phyloP scores from a whole-genome alignment of 2,797 vertebrate genomes.

The Squalus acanthias region DNA sequence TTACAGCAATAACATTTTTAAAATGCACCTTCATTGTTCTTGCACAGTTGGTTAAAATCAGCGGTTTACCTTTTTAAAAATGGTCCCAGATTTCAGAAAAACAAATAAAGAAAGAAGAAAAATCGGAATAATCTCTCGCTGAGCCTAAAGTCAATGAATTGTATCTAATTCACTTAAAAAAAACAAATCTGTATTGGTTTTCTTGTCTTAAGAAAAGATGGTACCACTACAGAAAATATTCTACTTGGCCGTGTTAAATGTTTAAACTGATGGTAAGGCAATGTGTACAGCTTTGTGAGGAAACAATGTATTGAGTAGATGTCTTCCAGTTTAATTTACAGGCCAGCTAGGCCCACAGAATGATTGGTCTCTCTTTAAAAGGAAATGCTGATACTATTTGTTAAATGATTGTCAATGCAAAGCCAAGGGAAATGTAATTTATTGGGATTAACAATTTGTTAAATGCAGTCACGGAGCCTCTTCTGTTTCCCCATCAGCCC shows the following conservation, averaged over 20 bases:
- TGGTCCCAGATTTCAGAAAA: background rate
- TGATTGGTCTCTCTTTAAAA: background rate
- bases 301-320: slow-evolving; percentile 26
- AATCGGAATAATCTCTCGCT: no score
- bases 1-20: background rate
- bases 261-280: background rate
- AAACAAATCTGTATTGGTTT: background rate
- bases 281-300: background rate
- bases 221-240: background rate
- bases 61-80: background rate
- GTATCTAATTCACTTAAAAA: background rate
- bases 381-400: background rate
- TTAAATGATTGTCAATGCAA: background rate
- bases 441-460: background rate
- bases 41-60: background rate
- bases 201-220: background rate
- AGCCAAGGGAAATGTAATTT: slow-evolving; percentile 20
- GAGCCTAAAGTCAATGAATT: background rate
- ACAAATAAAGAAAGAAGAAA: background rate
- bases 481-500: no score
- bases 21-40: no score
- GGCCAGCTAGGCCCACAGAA: background rate
- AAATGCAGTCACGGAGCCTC: background rate
- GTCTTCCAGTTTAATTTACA: slow-evolving; percentile 14
- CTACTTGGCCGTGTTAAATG: background rate